Conservation (phyloP, 2,113 vertebrate species). For the Neodon shergylaensis region DNA sequence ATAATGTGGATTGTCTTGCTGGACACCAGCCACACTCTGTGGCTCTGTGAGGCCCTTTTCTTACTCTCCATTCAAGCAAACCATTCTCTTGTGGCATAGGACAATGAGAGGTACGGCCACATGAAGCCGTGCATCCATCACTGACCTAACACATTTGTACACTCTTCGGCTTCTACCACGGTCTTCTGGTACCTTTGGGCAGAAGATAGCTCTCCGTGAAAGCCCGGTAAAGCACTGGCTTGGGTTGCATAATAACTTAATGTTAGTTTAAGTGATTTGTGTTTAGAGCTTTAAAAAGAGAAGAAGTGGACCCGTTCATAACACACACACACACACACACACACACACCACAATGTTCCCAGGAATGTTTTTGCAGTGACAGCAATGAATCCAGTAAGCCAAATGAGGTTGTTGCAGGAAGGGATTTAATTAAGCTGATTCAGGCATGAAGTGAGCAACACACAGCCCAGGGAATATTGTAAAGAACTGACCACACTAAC, state of each 20-base stretch:
- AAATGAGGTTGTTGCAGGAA: slow-evolving; percentile 45
- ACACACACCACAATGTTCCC: slow-evolving; percentile 12
- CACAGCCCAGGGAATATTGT: background rate
- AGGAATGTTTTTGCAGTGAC: slow-evolving; percentile 39
- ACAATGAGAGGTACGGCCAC: slow-evolving; percentile 14
- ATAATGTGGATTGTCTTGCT: background rate
- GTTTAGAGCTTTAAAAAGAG: slow-evolving; percentile 8
- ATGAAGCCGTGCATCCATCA: slow-evolving; percentile 31
- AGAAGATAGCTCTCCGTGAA: background rate
- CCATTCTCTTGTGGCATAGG: background rate
- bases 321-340: background rate
- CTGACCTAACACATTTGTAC: background rate
- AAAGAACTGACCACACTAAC: background rate
- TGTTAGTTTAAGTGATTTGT: slow-evolving; percentile 62
- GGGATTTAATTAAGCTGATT: slow-evolving; percentile 73
- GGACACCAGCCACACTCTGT: no score
- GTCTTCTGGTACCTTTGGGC: background rate
- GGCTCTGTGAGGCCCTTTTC: background rate
- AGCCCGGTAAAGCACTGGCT: slow-evolving; percentile 47
- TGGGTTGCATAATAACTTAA: slow-evolving; percentile 49
- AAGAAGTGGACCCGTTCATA: background rate
- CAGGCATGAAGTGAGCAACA: background rate
- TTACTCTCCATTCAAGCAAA: background rate
- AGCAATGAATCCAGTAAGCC: slow-evolving; percentile 51
- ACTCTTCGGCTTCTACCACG: background rate